These are phyloP conservation scores for Apodemia duryi DNA, from an alignment of 2,888 invertebrate species.

Conservation along the genomic window DNA sequence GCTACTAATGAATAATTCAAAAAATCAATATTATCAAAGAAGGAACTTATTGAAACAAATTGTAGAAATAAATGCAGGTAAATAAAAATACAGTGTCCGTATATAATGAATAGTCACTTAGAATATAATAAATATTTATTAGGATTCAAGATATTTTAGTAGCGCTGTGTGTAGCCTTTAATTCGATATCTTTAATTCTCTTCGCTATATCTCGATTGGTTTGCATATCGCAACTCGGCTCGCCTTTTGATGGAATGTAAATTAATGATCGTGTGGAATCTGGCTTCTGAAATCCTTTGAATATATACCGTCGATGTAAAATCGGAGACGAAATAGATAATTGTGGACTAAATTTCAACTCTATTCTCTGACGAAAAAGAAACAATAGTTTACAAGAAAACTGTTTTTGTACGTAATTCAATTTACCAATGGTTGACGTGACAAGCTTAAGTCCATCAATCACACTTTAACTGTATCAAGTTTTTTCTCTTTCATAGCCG, in stretches of 20 bases:
- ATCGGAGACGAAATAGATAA: constrained; percentile 31
- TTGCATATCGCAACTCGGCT: constrained; percentile 64
- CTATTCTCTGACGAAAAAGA: constrained; percentile 42
- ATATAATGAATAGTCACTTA: constrained; percentile 11
- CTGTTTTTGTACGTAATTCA: constrained; percentile 65
- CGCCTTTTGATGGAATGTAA: constrained; percentile 50
- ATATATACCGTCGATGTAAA: constrained; percentile 45
- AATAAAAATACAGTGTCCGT: not conserved
- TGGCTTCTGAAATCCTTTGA: constrained; percentile 47
- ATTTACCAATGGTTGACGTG: constrained; percentile 60
- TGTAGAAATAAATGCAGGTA: not conserved
- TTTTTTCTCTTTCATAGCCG: constrained; percentile 50
- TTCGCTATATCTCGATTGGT: constrained; percentile 65
- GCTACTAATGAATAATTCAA: not conserved
- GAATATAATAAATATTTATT: constrained; percentile 6
- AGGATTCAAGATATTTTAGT: constrained; percentile 1
- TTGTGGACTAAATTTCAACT: constrained; percentile 42
- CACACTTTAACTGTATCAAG: constrained; percentile 75
- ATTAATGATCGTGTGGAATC: constrained; percentile 69
- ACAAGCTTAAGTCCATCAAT: constrained; percentile 59
- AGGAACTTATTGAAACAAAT: not conserved
- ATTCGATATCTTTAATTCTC: constrained; percentile 41
- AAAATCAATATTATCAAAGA: not conserved
- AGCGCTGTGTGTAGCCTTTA: constrained; percentile 25
- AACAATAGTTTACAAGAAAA: constrained; percentile 39